Evolutionary conservation across 2,888 invertebrate genomes (phyloP), one percentile per base, ranked within the genome.

Genomic region (Tetheella fluctuosa): DNA sequence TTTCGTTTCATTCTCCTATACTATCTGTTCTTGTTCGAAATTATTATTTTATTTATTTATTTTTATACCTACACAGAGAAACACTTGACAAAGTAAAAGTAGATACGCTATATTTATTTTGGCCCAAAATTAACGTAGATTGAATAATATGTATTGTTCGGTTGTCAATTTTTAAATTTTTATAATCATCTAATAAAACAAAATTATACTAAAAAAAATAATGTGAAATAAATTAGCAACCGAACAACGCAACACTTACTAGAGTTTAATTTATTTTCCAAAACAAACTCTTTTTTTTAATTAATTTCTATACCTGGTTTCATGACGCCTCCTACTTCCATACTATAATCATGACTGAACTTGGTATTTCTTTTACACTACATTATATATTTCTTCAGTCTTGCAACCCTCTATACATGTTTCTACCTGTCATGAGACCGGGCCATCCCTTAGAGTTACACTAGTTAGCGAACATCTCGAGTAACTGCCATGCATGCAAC

Each of bases 11-110:
- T 81, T 88, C 84, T 91, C 89, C 88, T 87, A 81, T 89, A 81
- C 87, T 91, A 30, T 91, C 85, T 80, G 84, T 91, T 91, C 74
- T 84, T 76, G 74, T 88, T 84, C 83, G 70, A 84, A 76, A 67
- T 34, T 34, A 28, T 54, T 28, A n/a, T 55, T 55, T 34, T 34
- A 34, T 59, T 67, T 70, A 79, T 81, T 83, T 82, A 80, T 80
- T 87, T 90, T 84, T 81, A 83, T 83, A 90, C 91, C 89, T 89
- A 91, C 90, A 93, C 93, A 93, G 93, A 93, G 93, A 91, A 93
- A 93, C 93, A 93, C 93, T 91, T 88, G 82, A 92, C 93, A 93
- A 71, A 88, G 79, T 88, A 84, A 86, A 84, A 76, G 88, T 89
- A 88, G 88, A 81, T 68, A 81, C 74, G 91, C 91, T 89, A 88